Percentiles rank a stretch among this genome's conserved stretches.
phyloP scores from a whole-genome alignment of 1,140 invertebrate genomes.

The Portunus trituberculatus region DNA sequence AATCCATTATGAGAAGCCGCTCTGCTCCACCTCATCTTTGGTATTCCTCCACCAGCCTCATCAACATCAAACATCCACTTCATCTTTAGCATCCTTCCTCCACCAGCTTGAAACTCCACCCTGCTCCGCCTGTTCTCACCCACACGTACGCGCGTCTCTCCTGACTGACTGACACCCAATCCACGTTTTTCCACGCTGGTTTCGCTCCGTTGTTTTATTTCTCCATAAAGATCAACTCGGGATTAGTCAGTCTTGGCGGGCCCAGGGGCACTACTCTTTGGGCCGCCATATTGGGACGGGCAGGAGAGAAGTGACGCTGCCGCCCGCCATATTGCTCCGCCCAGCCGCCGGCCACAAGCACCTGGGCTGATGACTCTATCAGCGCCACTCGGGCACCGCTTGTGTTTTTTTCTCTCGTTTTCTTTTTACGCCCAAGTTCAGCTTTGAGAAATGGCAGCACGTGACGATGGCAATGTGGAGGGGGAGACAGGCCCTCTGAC shows the following conservation, averaged over 20 bases:
- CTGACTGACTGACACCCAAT: not conserved
- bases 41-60: not conserved
- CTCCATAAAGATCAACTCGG: not conserved
- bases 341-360: not conserved
- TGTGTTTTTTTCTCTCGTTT: not conserved
- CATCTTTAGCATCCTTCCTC: not conserved
- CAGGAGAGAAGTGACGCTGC: not conserved
- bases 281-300: not conserved
- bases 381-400: not conserved
- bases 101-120: not conserved
- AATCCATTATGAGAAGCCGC: not conserved
- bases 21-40: not conserved
- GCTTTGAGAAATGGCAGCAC: not conserved
- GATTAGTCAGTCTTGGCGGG: not conserved
- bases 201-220: slow-evolving; percentile 23
- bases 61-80: not conserved
- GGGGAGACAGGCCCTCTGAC: not conserved
- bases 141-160: too few species aligned
- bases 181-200: not conserved
- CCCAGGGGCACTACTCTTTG: not conserved
- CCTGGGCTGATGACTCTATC: not conserved
- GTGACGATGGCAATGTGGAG: not conserved
- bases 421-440: not conserved
- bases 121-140: not conserved
- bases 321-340: not conserved